These are phyloP conservation scores for Trichogramma pretiosum DNA, from an alignment of 1,140 invertebrate genomes.

Conservation along the genomic window DNA sequence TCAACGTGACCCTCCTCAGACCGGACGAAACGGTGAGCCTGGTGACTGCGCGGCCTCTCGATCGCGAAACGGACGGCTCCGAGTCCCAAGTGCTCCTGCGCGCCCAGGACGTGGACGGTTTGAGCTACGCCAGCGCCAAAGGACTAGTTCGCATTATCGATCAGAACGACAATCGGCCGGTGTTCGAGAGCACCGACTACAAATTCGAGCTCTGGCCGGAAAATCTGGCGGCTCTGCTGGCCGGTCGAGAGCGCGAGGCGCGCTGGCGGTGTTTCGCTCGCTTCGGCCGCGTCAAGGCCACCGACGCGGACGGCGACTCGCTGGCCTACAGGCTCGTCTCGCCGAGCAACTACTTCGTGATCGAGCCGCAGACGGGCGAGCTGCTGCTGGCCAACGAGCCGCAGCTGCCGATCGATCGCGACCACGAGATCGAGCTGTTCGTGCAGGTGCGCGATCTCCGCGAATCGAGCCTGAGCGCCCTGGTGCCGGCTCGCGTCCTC, in stretches of 20 bases:
- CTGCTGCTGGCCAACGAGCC: conserved; percentile 70
- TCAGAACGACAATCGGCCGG: conserved; percentile 83
- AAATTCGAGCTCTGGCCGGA: conserved; percentile 61
- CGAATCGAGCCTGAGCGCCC: conserved; percentile 58
- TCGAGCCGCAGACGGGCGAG: conserved; percentile 87
- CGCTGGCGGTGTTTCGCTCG: conserved; percentile 67
- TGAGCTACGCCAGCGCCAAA: conserved; percentile 64
- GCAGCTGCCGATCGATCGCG: conserved; percentile 44
- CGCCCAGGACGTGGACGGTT: conserved; percentile 62
- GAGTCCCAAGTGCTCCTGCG: conserved; percentile 53
- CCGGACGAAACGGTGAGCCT: conserved; percentile 56
- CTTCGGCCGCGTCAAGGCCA: conserved; percentile 71
- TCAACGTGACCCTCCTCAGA: conserved; percentile 49
- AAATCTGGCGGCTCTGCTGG: conserved; percentile 47
- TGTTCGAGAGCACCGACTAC: conserved; percentile 69
- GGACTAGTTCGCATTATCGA: conserved; percentile 68
- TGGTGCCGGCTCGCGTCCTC: conserved; percentile 62
- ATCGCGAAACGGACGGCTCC: conserved; percentile 57
- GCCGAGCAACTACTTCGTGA: conserved; percentile 68
- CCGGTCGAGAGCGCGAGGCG: conserved; percentile 37
- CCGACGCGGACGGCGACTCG: conserved; percentile 78
- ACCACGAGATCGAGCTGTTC: conserved; percentile 56
- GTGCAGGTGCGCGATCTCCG: conserved; percentile 76
- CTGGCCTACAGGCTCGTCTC: conserved; percentile 73
- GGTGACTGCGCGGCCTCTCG: conserved; percentile 62